phyloP scores from a whole-genome alignment of 2,888 invertebrate species.

The Zygaena filipendulae region DNA sequence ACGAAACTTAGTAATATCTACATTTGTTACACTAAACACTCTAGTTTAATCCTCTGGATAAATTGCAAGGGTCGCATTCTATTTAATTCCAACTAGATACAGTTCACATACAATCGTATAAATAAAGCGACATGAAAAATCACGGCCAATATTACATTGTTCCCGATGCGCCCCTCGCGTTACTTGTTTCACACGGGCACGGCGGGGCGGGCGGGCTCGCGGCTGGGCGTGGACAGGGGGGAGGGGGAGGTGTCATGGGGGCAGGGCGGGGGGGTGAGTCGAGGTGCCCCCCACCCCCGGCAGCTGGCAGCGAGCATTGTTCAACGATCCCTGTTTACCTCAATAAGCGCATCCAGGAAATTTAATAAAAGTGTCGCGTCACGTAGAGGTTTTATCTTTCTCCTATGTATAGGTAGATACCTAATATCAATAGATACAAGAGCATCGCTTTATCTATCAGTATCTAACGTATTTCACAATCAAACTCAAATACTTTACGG shows the following conservation, averaged over 20 bases:
- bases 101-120: constrained; percentile 26
- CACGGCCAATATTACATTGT: constrained; percentile 48
- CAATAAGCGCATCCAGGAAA: constrained; percentile 40
- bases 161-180: constrained; percentile 39
- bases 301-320: constrained; percentile 41
- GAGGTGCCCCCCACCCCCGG: constrained; percentile 35
- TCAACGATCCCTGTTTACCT: constrained; percentile 33
- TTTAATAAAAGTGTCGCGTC: constrained; percentile 37
- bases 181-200: constrained; percentile 53
- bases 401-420: too few relatives aligned
- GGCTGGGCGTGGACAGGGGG: constrained; percentile 44
- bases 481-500: too few relatives aligned
- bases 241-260: constrained; percentile 16
- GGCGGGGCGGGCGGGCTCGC: constrained; percentile 31
- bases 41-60: constrained; percentile 43
- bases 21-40: constrained; percentile 30
- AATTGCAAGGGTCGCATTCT: constrained; percentile 41
- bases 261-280: too few relatives aligned
- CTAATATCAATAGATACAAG: too few relatives aligned
- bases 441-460: too few relatives aligned
- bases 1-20: too few relatives aligned
- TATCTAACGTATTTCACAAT: too few relatives aligned
- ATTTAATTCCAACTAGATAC: constrained; percentile 44
- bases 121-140: constrained; percentile 49
- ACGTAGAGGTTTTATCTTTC: constrained; percentile 27